Evolutionary conservation across 1,140 invertebrate genomes (phyloP).

Genomic region (Pectinophora gossypiella): DNA sequence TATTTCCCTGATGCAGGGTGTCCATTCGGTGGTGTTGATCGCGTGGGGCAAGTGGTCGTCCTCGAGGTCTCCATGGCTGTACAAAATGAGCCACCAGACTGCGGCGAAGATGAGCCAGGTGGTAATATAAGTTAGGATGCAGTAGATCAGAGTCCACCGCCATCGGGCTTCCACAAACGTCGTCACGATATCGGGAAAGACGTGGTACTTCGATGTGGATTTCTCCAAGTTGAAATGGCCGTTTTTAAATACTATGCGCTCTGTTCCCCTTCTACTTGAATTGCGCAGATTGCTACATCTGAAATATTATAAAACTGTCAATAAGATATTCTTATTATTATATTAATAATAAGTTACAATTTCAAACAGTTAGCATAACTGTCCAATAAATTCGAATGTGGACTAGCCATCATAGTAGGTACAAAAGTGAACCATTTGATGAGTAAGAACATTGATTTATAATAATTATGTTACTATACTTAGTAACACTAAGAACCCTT

Average conservation of each 20-base stretch:
- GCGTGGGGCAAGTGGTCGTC: conserved; percentile 36
- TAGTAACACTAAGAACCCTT: too few species aligned
- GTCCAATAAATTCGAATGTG: too few species aligned
- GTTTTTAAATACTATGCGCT: conserved; percentile 78
- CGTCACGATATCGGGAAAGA: conserved; percentile 75
- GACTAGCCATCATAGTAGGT: too few species aligned
- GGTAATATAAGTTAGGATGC: conserved; percentile 79
- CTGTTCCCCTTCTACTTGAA: conserved; percentile 21
- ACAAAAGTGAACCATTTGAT: too few species aligned
- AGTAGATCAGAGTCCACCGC: conserved; percentile 82
- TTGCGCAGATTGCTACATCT: conserved; percentile 21
- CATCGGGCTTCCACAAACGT: conserved; percentile 77
- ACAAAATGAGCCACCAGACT: conserved; percentile 80
- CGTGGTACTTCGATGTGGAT: conserved; percentile 73
- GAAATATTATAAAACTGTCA: too few species aligned
- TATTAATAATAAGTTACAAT: too few species aligned
- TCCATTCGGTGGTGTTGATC: conserved; percentile 29
- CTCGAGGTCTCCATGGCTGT: conserved; percentile 79
- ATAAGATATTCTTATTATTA: too few species aligned
- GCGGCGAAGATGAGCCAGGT: conserved; percentile 81
- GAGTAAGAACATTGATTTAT: too few species aligned
- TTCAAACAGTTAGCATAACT: too few species aligned
- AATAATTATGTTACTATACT: too few species aligned
- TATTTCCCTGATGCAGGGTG: conserved; percentile 76
- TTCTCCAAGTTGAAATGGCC: conserved; percentile 81